Base-by-base conservation (phyloP, 1,140 invertebrate species). In the Octopus sinensis region DNA sequence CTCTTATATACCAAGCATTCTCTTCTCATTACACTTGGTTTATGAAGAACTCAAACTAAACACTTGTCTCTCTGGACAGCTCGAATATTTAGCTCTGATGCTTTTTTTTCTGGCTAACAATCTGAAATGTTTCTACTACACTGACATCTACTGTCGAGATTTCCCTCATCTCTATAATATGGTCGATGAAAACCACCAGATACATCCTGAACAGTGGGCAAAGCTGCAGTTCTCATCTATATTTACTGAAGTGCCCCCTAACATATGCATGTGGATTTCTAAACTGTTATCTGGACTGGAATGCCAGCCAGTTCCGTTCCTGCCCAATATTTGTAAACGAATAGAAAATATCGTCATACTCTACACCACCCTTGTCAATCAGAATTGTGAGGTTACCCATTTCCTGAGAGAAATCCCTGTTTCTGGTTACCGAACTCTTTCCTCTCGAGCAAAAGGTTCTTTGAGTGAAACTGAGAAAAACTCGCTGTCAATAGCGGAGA, bases 11-110 rank as follows among this genome's bases (percentile, higher is more conserved):
- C 92, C 95, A 17, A 90, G 94, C 53, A 92, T 97, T 53, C 92
- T 97, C 73, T 96, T 94, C 89, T 93, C 94, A 0, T 91, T 98
- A 56, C 97, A 98, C 91, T 91, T 98, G 12, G 91, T 97, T 0
- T 98, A 97, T 89, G 96, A 98, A 92, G 96, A 98, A 87, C 92
- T 96, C 2, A 97, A 97, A 90, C 88, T 97, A 56, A 95, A 96
- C 87, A 92, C 93, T 2, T 90, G 95, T 4, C 92, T 95, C 82
- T 92, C 92, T 43, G 93, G 94, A 80, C 93, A 94, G 83, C 90
- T 96, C 79, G 92, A 93, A 76, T 91, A 94, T 0, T 86, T 98
- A 43, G 95, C 93, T 0, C 91, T 92, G 76, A 93, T 97, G 71
- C 90, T 98, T 10, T 93, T 94, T 87, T 95, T 96, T 86, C 89